These are phyloP conservation scores for Urechis unicinctus DNA, from an alignment of 2,888 invertebrate species.

Conservation along the genomic window DNA sequence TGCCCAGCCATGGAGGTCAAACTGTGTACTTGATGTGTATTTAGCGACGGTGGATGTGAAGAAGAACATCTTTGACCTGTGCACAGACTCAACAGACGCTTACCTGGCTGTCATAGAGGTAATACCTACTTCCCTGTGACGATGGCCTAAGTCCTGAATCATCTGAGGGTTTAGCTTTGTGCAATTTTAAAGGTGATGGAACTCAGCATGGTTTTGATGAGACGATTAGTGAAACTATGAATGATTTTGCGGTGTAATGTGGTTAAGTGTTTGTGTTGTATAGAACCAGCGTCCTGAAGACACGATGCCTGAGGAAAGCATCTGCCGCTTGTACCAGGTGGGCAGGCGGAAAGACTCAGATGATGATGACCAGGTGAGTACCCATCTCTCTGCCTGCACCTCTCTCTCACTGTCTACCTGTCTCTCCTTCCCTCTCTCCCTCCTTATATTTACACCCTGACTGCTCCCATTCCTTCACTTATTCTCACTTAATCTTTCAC, in stretches of 20 bases:
- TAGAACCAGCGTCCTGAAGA: conserved; percentile 53
- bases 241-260: not conserved
- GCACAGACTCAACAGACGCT: conserved; percentile 75
- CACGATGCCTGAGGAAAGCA: conserved; percentile 79
- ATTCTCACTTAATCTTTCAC: too few relatives aligned
- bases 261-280: conserved; percentile 1
- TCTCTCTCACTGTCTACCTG: not conserved
- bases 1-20: too few relatives aligned
- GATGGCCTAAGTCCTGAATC: not conserved
- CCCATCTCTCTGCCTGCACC: not conserved
- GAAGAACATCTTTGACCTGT: conserved; percentile 77
- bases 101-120: conserved; percentile 83
- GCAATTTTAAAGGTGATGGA: too few relatives aligned
- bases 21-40: conserved; percentile 14
- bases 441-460: too few relatives aligned
- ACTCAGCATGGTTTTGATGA: too few relatives aligned
- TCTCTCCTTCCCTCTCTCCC: too few relatives aligned
- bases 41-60: conserved; percentile 88
- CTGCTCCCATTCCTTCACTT: too few relatives aligned
- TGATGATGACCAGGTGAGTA: conserved; percentile 69
- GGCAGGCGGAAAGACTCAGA: conserved; percentile 81
- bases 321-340: conserved; percentile 86
- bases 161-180: too few relatives aligned
- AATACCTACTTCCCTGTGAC: conserved; percentile 13
- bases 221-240: not conserved